phyloP scores from a whole-genome alignment of 2,797 vertebrate genomes.

The Fringilla coelebs region DNA sequence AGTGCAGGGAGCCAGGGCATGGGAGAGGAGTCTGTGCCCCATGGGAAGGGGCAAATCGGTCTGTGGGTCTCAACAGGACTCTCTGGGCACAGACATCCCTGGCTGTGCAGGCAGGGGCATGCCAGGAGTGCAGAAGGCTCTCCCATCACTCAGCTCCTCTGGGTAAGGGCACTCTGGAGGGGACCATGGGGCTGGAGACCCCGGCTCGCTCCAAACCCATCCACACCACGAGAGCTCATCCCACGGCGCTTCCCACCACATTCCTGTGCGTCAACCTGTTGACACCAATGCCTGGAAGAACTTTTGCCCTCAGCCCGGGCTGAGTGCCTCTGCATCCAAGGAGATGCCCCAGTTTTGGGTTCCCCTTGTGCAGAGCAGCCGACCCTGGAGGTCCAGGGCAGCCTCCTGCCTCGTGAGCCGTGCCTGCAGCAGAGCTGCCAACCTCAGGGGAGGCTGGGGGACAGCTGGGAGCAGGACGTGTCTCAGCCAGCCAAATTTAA shows the following conservation, averaged over 20 bases:
- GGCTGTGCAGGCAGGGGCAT: neutral
- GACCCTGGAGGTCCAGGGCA: neutral
- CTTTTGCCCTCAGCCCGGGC: neutral
- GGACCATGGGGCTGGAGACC: neutral
- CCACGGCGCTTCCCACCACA: neutral
- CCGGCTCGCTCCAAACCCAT: neutral
- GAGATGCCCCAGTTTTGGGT: neutral
- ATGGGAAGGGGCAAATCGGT: accelerated
- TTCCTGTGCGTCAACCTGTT: accelerated
- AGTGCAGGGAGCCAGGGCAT: accelerated
- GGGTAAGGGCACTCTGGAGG: no score
- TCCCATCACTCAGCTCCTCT: neutral
- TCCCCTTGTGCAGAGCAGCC: neutral
- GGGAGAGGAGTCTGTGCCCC: accelerated
- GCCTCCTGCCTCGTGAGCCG: neutral
- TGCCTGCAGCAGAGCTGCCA: slow-evolving; percentile 53
- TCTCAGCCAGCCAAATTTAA: slow-evolving; percentile 71
- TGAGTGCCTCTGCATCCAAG: accelerated
- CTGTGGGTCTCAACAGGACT: neutral
- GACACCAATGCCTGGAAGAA: neutral
- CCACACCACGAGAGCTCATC: accelerated
- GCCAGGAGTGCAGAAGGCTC: neutral
- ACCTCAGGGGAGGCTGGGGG: slow-evolving; percentile 63
- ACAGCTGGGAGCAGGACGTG: slow-evolving; percentile 71
- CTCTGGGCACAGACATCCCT: neutral